Percentiles rank a stretch among this genome's conserved stretches.
These are phyloP conservation scores for Kryptolebias ocellatus DNA, from an alignment of 2,797 vertebrate genomes.

Conservation along the genomic window DNA sequence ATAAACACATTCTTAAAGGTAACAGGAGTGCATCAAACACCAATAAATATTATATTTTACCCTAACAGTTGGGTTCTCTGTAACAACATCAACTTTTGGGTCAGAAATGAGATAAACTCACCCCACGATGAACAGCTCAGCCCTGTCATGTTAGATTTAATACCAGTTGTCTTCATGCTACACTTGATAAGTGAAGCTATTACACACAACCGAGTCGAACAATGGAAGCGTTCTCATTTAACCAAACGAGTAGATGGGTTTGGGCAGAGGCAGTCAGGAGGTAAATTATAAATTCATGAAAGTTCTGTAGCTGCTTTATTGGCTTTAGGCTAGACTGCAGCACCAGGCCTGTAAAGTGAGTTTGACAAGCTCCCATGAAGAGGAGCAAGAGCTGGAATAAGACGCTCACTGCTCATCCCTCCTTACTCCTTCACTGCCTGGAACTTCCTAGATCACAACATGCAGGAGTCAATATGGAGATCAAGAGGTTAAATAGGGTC, in stretches of 20 bases:
- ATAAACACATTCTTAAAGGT: too few species aligned
- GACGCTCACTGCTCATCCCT: slow-evolving; percentile 44
- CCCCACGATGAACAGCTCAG: slow-evolving; percentile 24
- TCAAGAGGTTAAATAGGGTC: slow-evolving; percentile 48
- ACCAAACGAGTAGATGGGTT: slow-evolving; percentile 43
- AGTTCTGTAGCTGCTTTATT: slow-evolving; percentile 55
- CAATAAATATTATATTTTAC: neutral
- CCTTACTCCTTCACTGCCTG: slow-evolving; percentile 42
- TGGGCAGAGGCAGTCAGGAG: slow-evolving; percentile 41
- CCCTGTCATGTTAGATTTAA: slow-evolving; percentile 48
- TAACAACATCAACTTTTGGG: slow-evolving; percentile 28
- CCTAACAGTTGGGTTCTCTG: slow-evolving; percentile 27
- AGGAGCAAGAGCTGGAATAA: slow-evolving; percentile 49
- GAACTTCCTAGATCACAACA: slow-evolving; percentile 60
- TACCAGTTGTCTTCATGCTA: slow-evolving; percentile 5
- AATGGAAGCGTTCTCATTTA: slow-evolving; percentile 48
- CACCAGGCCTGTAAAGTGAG: slow-evolving; percentile 45
- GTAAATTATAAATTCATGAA: slow-evolving; percentile 71
- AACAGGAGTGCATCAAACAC: too few species aligned
- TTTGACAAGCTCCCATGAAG: slow-evolving; percentile 62
- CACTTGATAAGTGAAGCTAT: slow-evolving; percentile 40
- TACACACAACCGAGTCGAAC: slow-evolving; percentile 39
- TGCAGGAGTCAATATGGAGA: slow-evolving; percentile 55
- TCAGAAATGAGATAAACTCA: slow-evolving; percentile 40
- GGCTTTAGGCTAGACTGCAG: slow-evolving; percentile 57